A percentile compares a stretch with the other conserved stretches of the same genome.
Evolutionary conservation across 2,888 invertebrate species (phyloP).

Genomic region (Eutolmus rufibarbis): DNA sequence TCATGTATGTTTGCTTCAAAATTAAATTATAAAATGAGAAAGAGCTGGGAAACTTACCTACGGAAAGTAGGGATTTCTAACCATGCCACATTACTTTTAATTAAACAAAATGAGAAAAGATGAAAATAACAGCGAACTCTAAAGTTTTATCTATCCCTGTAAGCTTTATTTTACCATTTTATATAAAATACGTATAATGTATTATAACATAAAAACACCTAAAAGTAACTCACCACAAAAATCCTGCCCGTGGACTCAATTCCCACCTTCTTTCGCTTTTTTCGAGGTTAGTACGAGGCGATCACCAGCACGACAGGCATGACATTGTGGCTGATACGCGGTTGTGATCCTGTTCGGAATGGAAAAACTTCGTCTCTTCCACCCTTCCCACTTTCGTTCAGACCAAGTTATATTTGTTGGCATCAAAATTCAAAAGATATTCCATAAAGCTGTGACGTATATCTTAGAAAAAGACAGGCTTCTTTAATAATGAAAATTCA

Average conservation of each 20-base stretch:
- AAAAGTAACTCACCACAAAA: too few species aligned
- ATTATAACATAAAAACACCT: too few species aligned
- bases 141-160: background rate
- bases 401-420: background rate
- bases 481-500: background rate
- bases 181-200: too few species aligned
- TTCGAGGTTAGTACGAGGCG: background rate
- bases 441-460: background rate
- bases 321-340: background rate
- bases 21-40: background rate
- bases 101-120: background rate
- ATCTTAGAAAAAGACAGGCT: background rate
- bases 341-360: background rate
- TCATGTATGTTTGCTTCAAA: background rate
- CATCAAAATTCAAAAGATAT: background rate
- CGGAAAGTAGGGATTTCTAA: background rate
- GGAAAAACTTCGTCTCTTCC: background rate
- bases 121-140: background rate
- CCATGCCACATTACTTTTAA: background rate
- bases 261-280: background rate
- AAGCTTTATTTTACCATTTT: background rate
- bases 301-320: background rate
- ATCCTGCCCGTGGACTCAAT: too few species aligned
- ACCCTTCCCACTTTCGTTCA: background rate
- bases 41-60: background rate